Evolutionary conservation across 2,888 invertebrate species (phyloP).

Genomic region (Parnassius apollo): DNA sequence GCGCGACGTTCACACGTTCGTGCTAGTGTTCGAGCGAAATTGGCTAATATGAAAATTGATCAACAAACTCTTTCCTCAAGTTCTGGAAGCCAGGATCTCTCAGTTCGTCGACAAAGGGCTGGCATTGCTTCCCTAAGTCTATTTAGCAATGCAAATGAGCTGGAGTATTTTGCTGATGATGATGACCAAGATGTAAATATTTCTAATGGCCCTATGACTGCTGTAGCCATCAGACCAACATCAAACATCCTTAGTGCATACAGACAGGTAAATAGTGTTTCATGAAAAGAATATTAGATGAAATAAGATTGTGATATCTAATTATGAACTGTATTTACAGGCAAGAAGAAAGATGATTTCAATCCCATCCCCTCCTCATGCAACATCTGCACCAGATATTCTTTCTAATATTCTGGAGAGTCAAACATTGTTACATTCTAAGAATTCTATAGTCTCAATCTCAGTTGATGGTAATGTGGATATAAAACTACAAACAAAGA

Average conservation of each 20-base stretch:
- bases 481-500: constrained; percentile 59
- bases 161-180: constrained; percentile 86
- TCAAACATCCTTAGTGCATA: constrained; percentile 65
- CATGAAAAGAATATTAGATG: neutral
- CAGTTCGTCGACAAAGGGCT: constrained; percentile 40
- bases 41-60: constrained; percentile 40
- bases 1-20: constrained; percentile 66
- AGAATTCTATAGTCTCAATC: constrained; percentile 79
- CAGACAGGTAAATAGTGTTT: constrained; percentile 53
- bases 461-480: constrained; percentile 83
- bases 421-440: constrained; percentile 86
- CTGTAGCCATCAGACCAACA: constrained; percentile 69
- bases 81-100: constrained; percentile 32
- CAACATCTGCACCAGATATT: constrained; percentile 80
- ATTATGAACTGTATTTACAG: constrained; percentile 40
- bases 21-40: constrained; percentile 60
- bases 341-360: constrained; percentile 73
- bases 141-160: constrained; percentile 84
- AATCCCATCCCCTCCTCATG: constrained; percentile 62
- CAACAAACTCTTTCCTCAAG: constrained; percentile 18
- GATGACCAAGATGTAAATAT: constrained; percentile 50
- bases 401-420: constrained; percentile 85
- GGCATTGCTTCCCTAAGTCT: constrained; percentile 65
- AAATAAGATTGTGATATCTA: constrained; percentile 2
- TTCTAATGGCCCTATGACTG: constrained; percentile 53